These are phyloP conservation scores for Probosciger aterrimus DNA, from an alignment of 2,113 vertebrate species.

Conservation along the genomic window DNA sequence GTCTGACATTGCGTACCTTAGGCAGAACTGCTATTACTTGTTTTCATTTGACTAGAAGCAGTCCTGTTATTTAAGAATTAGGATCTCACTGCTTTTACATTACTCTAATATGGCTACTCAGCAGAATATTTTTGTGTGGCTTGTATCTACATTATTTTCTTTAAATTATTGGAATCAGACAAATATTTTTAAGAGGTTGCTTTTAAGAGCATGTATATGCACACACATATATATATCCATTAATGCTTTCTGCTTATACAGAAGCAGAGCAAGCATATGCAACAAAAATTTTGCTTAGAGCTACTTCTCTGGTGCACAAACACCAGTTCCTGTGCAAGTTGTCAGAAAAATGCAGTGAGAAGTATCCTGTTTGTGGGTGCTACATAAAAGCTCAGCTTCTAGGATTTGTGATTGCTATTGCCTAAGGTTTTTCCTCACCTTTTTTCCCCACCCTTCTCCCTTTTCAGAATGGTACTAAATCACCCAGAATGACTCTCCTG, in stretches of 20 bases:
- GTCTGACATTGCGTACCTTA: not conserved
- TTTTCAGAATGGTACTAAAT: not conserved
- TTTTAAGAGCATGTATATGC: not conserved
- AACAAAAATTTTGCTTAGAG: not conserved
- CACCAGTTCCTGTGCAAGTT: not conserved
- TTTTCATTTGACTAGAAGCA: not conserved
- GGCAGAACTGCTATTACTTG: not conserved
- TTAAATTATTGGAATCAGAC: not conserved
- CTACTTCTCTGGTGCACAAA: not conserved
- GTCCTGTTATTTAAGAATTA: not conserved
- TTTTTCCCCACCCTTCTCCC: not conserved
- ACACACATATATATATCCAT: not conserved
- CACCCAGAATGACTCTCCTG: not conserved
- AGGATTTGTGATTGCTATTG: not conserved
- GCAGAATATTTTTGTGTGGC: not conserved
- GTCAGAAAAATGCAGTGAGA: not conserved
- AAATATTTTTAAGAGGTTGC: accelerated
- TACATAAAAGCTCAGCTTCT: not conserved
- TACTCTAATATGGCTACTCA: not conserved
- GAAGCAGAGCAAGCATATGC: not conserved
- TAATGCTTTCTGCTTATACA: not conserved
- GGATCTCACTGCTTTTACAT: not conserved
- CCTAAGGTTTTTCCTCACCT: not conserved
- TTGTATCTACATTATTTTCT: not conserved
- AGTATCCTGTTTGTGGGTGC: not conserved